Conservation (phyloP, 92 coral and sea anemone species). For the Ricordea florida region DNA sequence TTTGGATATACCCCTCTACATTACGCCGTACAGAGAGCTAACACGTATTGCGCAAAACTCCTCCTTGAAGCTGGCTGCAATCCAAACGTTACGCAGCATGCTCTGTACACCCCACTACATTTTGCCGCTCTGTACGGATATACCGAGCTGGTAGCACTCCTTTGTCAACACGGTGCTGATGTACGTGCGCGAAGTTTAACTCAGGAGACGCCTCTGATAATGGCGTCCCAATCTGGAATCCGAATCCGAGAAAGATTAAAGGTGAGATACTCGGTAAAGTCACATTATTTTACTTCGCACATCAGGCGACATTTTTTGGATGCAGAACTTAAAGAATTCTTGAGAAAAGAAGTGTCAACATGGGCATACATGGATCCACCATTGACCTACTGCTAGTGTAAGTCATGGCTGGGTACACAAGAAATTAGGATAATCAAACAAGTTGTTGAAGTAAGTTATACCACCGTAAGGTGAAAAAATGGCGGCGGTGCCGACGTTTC, state of each 20-base stretch:
- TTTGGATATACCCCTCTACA: conserved; percentile 65
- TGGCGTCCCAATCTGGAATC: conserved; percentile 59
- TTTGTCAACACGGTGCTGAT: conserved; percentile 67
- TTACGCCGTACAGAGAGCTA: conserved; percentile 59
- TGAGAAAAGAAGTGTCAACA: too few species aligned
- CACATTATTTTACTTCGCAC: too few species aligned
- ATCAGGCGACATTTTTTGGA: too few species aligned
- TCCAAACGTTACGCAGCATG: conserved; percentile 16
- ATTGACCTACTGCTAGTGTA: too few species aligned
- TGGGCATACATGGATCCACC: too few species aligned
- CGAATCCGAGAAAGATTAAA: conserved; percentile 49
- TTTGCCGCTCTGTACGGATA: conserved; percentile 52
- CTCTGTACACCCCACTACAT: conserved; percentile 59
- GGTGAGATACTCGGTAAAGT: conserved; percentile 1
- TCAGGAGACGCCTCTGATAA: conserved; percentile 58
- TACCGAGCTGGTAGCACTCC: conserved; percentile 56
- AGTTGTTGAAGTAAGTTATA: too few species aligned
- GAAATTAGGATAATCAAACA: too few species aligned
- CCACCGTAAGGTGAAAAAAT: too few species aligned
- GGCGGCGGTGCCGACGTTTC: too few species aligned
- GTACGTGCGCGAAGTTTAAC: conserved; percentile 45
- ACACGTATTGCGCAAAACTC: conserved; percentile 42
- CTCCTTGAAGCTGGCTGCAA: conserved; percentile 38
- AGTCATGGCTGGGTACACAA: too few species aligned
- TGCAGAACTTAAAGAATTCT: too few species aligned